Percentiles rank a stretch among this genome's conserved stretches.
phyloP scores from a whole-genome alignment of 2,888 invertebrate species.

The Amphipyra tragopoginis region DNA sequence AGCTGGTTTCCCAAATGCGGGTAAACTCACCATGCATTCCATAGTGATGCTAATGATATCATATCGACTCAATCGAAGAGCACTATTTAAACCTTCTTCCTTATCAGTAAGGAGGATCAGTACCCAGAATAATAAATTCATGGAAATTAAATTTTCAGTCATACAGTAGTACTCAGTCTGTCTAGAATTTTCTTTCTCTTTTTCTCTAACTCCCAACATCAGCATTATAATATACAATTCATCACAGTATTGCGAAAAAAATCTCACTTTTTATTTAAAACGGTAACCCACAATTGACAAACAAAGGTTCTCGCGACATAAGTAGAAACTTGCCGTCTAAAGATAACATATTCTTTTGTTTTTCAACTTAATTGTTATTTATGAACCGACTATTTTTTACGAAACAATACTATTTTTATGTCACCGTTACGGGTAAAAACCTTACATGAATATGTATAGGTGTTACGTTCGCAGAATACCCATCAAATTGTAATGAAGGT shows the following conservation, averaged over 20 bases:
- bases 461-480: slow-evolving; percentile 36
- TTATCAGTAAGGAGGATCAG: too few relatives aligned
- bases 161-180: not conserved
- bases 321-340: slow-evolving; percentile 58
- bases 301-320: slow-evolving; percentile 20
- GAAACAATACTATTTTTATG: slow-evolving; percentile 83
- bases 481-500: slow-evolving; percentile 20
- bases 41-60: too few relatives aligned
- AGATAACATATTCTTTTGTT: slow-evolving; percentile 83
- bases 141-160: not conserved
- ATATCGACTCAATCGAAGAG: too few relatives aligned
- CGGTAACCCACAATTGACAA: slow-evolving; percentile 33
- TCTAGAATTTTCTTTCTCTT: not conserved
- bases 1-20: too few relatives aligned
- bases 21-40: too few relatives aligned
- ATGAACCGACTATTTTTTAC: slow-evolving; percentile 81
- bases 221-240: not conserved
- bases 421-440: slow-evolving; percentile 86
- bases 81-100: too few relatives aligned
- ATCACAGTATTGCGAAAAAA: slow-evolving; percentile 8
- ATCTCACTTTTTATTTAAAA: slow-evolving; percentile 32
- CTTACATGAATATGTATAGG: slow-evolving; percentile 78
- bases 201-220: not conserved
- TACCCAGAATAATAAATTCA: too few relatives aligned
- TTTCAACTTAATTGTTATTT: slow-evolving; percentile 73